Conservation (phyloP, 2,113 vertebrate genomes). For the Nothoprocta pentlandii region DNA sequence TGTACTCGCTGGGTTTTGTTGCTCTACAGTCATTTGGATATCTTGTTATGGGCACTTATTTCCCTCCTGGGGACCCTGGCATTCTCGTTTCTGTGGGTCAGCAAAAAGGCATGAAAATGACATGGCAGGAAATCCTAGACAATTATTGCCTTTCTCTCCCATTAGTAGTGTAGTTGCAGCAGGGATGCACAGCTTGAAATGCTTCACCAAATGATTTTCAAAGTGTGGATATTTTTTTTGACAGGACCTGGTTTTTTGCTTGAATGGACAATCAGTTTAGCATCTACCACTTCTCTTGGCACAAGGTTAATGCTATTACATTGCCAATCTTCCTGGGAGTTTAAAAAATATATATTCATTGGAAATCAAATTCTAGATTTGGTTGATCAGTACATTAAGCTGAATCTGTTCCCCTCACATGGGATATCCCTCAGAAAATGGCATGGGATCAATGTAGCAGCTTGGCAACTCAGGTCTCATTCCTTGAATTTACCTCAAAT, state of each 20-base stretch:
- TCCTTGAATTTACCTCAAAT: background rate
- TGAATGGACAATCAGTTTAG: constrained; percentile 26
- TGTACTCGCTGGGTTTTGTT: background rate
- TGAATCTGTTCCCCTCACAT: background rate
- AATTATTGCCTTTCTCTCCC: constrained; percentile 31
- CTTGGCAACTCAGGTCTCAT: background rate
- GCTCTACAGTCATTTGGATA: background rate
- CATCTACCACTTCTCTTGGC: constrained; percentile 25
- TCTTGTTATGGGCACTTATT: background rate
- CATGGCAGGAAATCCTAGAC: constrained; percentile 11
- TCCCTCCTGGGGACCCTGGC: background rate
- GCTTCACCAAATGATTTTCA: constrained; percentile 50
- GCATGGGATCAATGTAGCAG: background rate
- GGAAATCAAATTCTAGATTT: constrained; percentile 13
- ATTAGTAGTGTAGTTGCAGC: constrained; percentile 8
- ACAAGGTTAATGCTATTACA: background rate
- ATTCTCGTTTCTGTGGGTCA: constrained; percentile 39
- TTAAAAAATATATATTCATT: background rate
- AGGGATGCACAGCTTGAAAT: constrained; percentile 39
- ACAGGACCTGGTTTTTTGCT: constrained; percentile 35
- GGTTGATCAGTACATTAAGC: background rate
- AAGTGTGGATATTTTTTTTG: constrained; percentile 20
- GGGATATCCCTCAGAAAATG: background rate
- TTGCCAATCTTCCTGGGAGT: background rate
- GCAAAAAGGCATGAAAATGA: constrained; percentile 3